These are phyloP conservation scores for Diplazon laetatorius DNA, from an alignment of 2,888 invertebrate species.

Conservation along the genomic window DNA sequence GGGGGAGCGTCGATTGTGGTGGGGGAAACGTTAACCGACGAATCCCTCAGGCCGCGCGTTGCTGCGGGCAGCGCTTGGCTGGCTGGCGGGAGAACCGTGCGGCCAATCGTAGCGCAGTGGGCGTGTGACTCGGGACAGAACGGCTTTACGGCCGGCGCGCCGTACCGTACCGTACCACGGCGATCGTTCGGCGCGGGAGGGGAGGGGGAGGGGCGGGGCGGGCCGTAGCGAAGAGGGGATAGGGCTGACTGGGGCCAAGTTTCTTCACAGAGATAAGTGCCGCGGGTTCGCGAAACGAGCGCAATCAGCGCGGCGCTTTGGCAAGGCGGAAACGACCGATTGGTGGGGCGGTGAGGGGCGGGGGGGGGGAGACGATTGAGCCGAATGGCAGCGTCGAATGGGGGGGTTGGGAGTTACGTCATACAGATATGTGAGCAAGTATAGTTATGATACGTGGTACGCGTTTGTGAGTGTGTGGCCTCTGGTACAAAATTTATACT, in stretches of 20 bases:
- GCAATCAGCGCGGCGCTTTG: conserved; percentile 21
- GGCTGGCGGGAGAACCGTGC: conserved; percentile 63
- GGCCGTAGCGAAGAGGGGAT: no score
- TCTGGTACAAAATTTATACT: conserved; percentile 23
- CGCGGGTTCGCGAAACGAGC: conserved; percentile 45
- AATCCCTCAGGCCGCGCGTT: conserved; percentile 71
- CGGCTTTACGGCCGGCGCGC: conserved; percentile 37
- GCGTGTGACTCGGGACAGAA: conserved; percentile 67
- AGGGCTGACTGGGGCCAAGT: conserved; percentile 56
- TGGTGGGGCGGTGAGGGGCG: neutral
- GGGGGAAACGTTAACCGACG: conserved; percentile 72
- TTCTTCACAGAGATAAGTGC: conserved; percentile 46
- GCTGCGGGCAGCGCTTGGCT: conserved; percentile 63
- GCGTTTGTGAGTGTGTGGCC: conserved; percentile 33
- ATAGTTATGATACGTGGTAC: conserved; percentile 23
- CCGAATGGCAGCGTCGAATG: neutral
- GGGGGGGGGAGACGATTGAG: conserved; percentile 23
- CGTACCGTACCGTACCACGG: conserved; percentile 35
- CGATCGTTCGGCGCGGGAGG: conserved; percentile 23
- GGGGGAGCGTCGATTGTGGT: conserved; percentile 41
- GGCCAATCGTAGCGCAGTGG: conserved; percentile 69
- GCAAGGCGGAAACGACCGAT: conserved; percentile 2
- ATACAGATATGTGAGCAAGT: no score
- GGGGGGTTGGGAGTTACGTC: conserved; percentile 27
- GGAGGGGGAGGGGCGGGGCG: no score